A percentile compares a stretch with the other conserved stretches of the same genome.
Conservation (phyloP, 2,113 vertebrate genomes). For the Canis aureus region DNA sequence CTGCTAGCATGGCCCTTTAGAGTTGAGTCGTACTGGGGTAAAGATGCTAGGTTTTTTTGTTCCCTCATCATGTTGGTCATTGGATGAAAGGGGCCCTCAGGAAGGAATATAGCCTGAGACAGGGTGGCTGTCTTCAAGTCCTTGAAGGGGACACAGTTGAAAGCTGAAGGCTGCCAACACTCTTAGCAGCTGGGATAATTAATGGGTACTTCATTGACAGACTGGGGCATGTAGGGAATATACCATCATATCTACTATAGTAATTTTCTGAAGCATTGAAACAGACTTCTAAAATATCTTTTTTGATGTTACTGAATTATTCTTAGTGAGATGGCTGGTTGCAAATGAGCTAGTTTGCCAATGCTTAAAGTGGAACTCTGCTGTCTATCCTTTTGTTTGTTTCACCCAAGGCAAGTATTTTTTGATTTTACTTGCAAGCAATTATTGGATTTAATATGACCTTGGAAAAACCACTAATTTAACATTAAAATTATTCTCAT, state of each 20-base stretch:
- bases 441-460: background rate
- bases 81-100: background rate
- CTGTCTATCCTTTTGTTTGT: background rate
- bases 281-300: background rate
- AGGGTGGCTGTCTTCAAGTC: background rate
- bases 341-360: background rate
- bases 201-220: background rate
- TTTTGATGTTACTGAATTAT: background rate
- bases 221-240: background rate
- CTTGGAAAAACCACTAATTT: background rate
- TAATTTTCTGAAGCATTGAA: background rate
- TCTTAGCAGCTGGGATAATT: background rate
- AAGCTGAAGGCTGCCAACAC: background rate
- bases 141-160: background rate
- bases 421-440: background rate
- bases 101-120: background rate
- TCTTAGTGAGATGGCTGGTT: background rate
- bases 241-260: background rate
- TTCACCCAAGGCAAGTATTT: background rate
- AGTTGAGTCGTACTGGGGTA: background rate
- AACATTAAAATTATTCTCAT: background rate
- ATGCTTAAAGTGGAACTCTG: background rate
- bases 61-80: background rate
- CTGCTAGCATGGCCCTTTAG: background rate
- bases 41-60: background rate